Percentiles rank a stretch among this genome's conserved stretches.
These are phyloP conservation scores for Acomys russatus DNA, from an alignment of 2,797 vertebrate genomes.

Conservation along the genomic window DNA sequence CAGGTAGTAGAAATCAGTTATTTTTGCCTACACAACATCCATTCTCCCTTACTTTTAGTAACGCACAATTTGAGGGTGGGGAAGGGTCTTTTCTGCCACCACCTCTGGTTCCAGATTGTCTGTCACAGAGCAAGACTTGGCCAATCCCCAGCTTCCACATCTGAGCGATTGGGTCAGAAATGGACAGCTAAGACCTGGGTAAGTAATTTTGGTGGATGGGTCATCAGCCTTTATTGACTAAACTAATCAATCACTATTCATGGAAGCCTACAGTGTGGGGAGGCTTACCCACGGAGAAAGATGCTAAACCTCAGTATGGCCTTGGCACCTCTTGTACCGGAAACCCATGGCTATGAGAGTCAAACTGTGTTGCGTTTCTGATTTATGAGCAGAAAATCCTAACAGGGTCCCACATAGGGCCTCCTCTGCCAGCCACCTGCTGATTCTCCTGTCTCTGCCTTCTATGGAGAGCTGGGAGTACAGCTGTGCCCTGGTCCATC, in stretches of 20 bases:
- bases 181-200: neutral
- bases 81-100: neutral
- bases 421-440: neutral
- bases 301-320: neutral
- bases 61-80: neutral
- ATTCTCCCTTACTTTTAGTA: neutral
- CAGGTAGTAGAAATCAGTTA: neutral
- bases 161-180: neutral
- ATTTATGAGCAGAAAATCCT: neutral
- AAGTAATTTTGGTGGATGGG: neutral
- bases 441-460: neutral
- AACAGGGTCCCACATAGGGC: neutral
- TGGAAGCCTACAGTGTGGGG: neutral
- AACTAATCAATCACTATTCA: neutral
- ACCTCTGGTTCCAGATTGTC: neutral
- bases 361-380: neutral
- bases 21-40: neutral
- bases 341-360: neutral
- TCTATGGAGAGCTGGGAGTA: neutral
- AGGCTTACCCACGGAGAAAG: neutral
- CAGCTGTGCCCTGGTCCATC: neutral
- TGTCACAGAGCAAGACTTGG: neutral
- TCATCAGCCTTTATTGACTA: neutral
- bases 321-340: slow-evolving; percentile 26
- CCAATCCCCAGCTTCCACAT: neutral